Evolutionary conservation across 2,888 invertebrate genomes (phyloP), one percentile per base, ranked within the genome.

Genomic region (Dasysyrphus tricinctus): DNA sequence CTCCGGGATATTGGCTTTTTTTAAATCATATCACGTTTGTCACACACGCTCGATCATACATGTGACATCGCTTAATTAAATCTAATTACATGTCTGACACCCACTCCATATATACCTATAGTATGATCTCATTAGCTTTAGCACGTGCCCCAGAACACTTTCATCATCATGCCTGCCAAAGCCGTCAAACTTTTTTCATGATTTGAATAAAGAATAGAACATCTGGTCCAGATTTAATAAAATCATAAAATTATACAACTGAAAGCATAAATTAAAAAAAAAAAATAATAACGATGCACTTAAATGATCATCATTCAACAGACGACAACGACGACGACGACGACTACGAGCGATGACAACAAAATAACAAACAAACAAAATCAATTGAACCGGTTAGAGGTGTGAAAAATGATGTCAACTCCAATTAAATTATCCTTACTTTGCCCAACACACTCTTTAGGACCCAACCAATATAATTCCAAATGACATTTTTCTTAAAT

Each of bases 351-450:
- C 24, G 4, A 49, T 49, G 19, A 24, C 63, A 11, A 34, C 19
- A 16, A 44, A 47, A 29, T 19, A 37, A 39, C 19, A 61, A 9
- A 29, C 8, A 67, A 5, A 14, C 6, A 24, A 75, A 44, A 79
- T 61, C 73, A 74, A 61, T 61, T 54, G 6, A 73, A 69, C 80
- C 77, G 73, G 54, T 74, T 57, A 51, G 56, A 61, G 77, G 85
- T 78, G 85, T 69, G 77, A 76, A 70, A 77, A 78, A 81, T 81
- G 63, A 78, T 81, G 70, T 78, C 81, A 57, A 70, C 56, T 73
- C 51, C 47, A 57, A 81, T 74, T 81, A 63, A 81, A 85, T 85
- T 85, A 70, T 78, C 81, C 75, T 47, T 44, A 65, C 19, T 70
- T 65, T 42, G 8, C 24, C 72, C 80, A 14, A 42, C 77, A 75